These are phyloP conservation scores for Tapera naevia DNA, from an alignment of 2,797 vertebrate species.

Conservation along the genomic window DNA sequence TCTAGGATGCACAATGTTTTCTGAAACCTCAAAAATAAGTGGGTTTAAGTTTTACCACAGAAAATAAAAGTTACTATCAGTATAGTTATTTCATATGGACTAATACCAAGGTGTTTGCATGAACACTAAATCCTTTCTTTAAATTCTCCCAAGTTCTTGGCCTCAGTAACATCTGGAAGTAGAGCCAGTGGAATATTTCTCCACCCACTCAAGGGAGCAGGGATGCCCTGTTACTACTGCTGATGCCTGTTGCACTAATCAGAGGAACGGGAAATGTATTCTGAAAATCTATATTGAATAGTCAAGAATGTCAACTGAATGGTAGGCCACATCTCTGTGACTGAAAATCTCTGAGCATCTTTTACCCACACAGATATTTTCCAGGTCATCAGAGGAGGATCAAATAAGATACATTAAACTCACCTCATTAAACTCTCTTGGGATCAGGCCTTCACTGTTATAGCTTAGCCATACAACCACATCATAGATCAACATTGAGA, in stretches of 20 bases:
- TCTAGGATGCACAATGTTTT: background rate
- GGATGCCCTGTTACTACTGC: background rate
- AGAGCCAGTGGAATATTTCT: background rate
- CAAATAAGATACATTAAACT: background rate
- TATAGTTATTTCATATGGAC: background rate
- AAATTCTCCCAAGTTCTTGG: background rate
- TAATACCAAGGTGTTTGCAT: background rate
- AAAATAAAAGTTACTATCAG: background rate
- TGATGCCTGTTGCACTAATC: background rate
- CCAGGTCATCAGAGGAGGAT: background rate
- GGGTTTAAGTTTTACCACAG: background rate
- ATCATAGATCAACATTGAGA: background rate
- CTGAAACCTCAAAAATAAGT: background rate
- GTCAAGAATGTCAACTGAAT: background rate
- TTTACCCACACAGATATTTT: background rate
- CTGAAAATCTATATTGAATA: background rate
- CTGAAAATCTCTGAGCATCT: background rate
- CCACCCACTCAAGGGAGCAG: background rate
- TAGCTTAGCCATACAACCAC: background rate
- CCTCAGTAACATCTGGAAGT: background rate
- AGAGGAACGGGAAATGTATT: background rate
- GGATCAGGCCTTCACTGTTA: background rate
- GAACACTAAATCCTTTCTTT: background rate
- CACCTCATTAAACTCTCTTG: background rate
- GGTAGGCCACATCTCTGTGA: background rate